Evolutionary conservation across 2,113 vertebrate genomes (phyloP), one percentile per base, ranked within the genome.

Genomic region (Neodontobutis hainanensis): DNA sequence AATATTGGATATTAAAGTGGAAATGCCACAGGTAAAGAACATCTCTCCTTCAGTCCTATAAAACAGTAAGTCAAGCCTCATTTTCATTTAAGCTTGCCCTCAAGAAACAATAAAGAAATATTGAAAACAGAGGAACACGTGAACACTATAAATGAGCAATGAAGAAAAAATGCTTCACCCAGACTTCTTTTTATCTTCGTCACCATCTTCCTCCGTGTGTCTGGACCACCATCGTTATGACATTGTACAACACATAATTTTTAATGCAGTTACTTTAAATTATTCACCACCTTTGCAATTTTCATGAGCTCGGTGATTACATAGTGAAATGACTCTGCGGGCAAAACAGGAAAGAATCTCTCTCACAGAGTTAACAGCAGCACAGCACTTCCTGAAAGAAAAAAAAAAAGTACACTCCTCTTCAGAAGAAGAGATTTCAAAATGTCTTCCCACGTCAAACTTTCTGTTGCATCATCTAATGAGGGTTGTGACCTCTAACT

Each of bases 261-360:
- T 86, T 80, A 87, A 88, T 65, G 74, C 63, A 85, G 84, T 73
- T 58, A 69, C 77, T 61, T 80, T 92, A 71, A 92, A 92, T 92
- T 89, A 92, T 92, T 93, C 82, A 92, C 81, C 14, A 35, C 52
- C 50, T 42, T 68, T 91, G 86, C 87, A 92, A 85, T 84, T 91
- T 92, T 93, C 74, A 93, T 90, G 85, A 89, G 86, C 65, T 64
- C 78, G 86, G 81, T 91, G 87, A 92, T 91, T 90, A 91, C 86
- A 85, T 81, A 91, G 86, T 90, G 90, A 90, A 88, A 89, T 80
- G 77, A 82, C 77, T 73, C 87, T 85, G 83, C 75, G 34, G 87
- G 89, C 85, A 70, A 84, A 92, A 85, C 83, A 88, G 79, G 75
- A 87, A 90, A 79, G 75, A 70, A 49, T 82, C 80, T 87, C 79